A percentile compares a stretch with the other conserved stretches of the same genome.
Evolutionary conservation across 2,888 invertebrate species (phyloP).

Genomic region (Rotaria sp.): DNA sequence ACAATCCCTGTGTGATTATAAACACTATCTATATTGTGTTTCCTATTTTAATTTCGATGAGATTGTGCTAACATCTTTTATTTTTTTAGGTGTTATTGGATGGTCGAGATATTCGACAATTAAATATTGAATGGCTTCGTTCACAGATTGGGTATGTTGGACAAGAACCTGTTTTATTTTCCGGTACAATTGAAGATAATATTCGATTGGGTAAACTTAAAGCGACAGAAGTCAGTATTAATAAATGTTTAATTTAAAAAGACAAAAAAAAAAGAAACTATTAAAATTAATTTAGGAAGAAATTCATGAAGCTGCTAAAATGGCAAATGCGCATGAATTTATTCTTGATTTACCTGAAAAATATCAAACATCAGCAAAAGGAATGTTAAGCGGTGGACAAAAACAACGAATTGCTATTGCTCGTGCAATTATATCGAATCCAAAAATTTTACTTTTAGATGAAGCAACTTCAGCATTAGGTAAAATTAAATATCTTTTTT

Average conservation of each 20-base stretch:
- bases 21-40: too few relatives aligned
- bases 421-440: constrained; percentile 61
- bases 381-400: constrained; percentile 50
- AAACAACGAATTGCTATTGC: constrained; percentile 47
- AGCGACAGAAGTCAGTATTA: constrained; percentile 45
- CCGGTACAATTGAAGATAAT: constrained; percentile 58
- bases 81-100: constrained; percentile 48
- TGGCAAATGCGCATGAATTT: constrained; percentile 57
- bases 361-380: constrained; percentile 56
- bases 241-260: too few relatives aligned
- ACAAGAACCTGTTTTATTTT: constrained; percentile 64
- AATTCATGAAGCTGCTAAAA: constrained; percentile 51
- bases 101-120: constrained; percentile 54
- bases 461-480: constrained; percentile 52
- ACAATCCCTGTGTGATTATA: too few relatives aligned
- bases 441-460: constrained; percentile 61
- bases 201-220: constrained; percentile 56
- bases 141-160: constrained; percentile 53
- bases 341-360: constrained; percentile 44
- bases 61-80: too few relatives aligned
- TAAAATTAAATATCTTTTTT: not conserved
- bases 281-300: constrained; percentile 43
- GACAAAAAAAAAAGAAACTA: too few relatives aligned
- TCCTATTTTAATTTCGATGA: too few relatives aligned
- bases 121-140: constrained; percentile 58